Evolutionary conservation across 2,113 vertebrate species (phyloP).

Genomic region (Passer domesticus): DNA sequence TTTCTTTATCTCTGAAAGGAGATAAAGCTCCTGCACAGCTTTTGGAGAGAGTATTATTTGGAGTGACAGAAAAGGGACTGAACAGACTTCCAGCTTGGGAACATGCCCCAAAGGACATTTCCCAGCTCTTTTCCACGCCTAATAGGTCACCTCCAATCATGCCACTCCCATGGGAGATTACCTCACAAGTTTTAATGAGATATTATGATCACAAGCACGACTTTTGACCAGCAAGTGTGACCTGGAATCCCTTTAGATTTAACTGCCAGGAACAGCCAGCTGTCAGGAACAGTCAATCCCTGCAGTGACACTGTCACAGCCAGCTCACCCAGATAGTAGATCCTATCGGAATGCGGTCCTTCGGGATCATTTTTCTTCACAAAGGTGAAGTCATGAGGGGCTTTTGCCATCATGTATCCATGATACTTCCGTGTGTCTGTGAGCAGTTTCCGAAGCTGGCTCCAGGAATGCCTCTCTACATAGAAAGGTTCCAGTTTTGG

Average conservation of each 20-base stretch:
- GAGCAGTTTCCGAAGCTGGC: constrained; percentile 82
- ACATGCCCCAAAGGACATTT: not conserved
- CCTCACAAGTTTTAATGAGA: not conserved
- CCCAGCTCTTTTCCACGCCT: not conserved
- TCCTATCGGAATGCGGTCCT: constrained; percentile 78
- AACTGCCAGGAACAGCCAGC: not conserved
- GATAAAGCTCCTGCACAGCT: not conserved
- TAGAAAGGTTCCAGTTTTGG: constrained; percentile 78
- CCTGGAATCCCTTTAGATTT: not conserved
- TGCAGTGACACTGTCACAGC: not conserved
- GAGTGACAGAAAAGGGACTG: not conserved
- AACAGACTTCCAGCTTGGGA: not conserved
- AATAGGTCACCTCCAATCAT: not conserved
- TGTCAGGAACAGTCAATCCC: not conserved
- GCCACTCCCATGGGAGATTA: not conserved
- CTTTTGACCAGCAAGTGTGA: not conserved
- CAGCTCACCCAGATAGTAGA: constrained; percentile 83
- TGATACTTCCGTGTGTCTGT: constrained; percentile 82
- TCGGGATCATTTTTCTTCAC: constrained; percentile 82
- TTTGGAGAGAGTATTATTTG: not conserved
- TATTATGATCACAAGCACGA: not conserved
- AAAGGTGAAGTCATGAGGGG: constrained; percentile 82
- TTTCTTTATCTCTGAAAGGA: not conserved
- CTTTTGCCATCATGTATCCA: constrained; percentile 83
- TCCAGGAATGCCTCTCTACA: constrained; percentile 82